phyloP scores from a whole-genome alignment of 1,140 invertebrate genomes.

The Macrotrachela quadricornifera region DNA sequence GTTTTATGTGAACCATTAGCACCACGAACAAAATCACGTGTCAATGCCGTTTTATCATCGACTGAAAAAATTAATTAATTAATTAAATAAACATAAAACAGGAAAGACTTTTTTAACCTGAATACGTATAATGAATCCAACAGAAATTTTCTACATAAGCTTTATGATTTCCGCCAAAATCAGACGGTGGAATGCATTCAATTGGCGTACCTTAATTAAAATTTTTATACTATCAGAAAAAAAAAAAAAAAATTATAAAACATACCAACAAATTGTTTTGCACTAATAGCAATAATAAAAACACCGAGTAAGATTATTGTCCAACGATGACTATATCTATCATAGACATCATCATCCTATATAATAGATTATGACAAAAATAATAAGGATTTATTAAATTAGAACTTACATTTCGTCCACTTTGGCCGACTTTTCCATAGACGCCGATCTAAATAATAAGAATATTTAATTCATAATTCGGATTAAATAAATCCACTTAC shows the following conservation, averaged over 20 bases:
- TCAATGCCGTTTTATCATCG: too few species aligned
- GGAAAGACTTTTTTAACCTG: too few species aligned
- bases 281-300: constrained; percentile 54
- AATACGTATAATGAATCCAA: neutral
- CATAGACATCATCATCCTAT: constrained; percentile 35
- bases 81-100: too few species aligned
- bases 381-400: too few species aligned
- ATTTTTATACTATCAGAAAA: neutral
- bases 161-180: neutral
- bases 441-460: too few species aligned
- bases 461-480: too few species aligned
- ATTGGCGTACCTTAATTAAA: neutral
- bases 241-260: neutral
- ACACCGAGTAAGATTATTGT: constrained; percentile 35
- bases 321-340: constrained; percentile 34
- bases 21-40: too few species aligned
- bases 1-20: neutral
- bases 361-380: too few species aligned
- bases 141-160: neutral
- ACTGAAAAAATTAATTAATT: too few species aligned
- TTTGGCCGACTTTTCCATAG: too few species aligned
- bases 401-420: too few species aligned
- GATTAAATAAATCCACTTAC: too few species aligned
- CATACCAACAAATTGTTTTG: constrained; percentile 68
- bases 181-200: neutral